Base-by-base conservation (phyloP, 1,140 invertebrate genomes). In the Hydropsyche tenuis region DNA sequence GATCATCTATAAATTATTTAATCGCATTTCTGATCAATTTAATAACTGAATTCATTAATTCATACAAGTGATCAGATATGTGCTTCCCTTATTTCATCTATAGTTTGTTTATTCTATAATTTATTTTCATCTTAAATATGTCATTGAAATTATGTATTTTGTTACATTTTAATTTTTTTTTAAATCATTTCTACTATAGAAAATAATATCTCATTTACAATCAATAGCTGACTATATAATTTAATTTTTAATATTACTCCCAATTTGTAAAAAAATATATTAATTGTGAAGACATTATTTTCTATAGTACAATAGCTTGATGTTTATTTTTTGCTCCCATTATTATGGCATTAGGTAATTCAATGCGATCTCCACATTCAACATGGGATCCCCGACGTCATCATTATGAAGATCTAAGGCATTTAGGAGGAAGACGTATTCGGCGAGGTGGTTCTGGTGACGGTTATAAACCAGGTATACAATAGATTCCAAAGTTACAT, bases 341-440 rank as follows among this genome's bases (percentile, higher is more conserved):
- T 62, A 63, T 69, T 78, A 70, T 76, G 73, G 71, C 53, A 74
- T 78, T 78, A 82, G 82, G 75, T 84, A 81, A 83, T 82, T 81
- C 81, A 82, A 83, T 85, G 82, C 87, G 89, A 78, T 85, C 86
- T 53, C 90, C 89, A 82, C 90, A 93, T 83, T 92, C 92, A 27
- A 95, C 94, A 79, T 95, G 93, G 93, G 93, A 94, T 85, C 93
- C 93, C 62, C 88, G 93, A 56, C 85, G 93, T 45, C 92, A 94
- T 81, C 91, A 94, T 85, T 95, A 95, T 84, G 93, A 95, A 86
- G 93, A 94, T 70, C 80, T 86, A 51, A 79, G 83, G 1, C 79
- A 81, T 25, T 78, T 82, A 14, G 80, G 79, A 53, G 80, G 79
- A 63, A 60, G 76, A 12, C 70, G 45, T n/a, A 18, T 81, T 64